Conservation (phyloP, 2,113 vertebrate species). For the Macquaria ambigua region DNA sequence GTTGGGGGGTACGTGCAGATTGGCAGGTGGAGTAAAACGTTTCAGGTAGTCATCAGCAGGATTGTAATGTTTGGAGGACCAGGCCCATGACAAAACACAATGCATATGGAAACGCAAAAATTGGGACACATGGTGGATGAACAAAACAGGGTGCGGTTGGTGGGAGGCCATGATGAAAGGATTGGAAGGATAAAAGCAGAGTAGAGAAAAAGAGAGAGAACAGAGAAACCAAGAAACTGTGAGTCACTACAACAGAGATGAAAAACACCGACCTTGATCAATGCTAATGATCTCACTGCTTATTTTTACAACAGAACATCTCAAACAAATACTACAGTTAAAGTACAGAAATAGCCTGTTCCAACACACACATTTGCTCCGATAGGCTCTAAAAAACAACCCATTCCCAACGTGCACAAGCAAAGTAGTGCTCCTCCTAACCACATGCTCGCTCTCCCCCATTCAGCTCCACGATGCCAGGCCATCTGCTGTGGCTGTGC, state of each 20-base stretch:
- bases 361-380: neutral
- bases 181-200: conserved; percentile 58
- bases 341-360: conserved; percentile 19
- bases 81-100: conserved; percentile 8
- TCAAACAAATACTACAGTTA: conserved; percentile 9
- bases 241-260: conserved; percentile 50
- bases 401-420: neutral
- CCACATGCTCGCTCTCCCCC: conserved; percentile 33
- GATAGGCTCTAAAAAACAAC: conserved; percentile 20
- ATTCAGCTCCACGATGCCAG: conserved; percentile 53
- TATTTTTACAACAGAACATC: conserved; percentile 1
- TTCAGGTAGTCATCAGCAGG: conserved; percentile 27
- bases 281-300: conserved; percentile 17
- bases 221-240: conserved; percentile 56
- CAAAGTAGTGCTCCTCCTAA: conserved; percentile 34
- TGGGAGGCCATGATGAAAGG: conserved; percentile 59
- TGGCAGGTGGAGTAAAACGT: conserved; percentile 39
- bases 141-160: conserved; percentile 56
- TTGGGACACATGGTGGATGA: conserved; percentile 23
- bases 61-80: conserved; percentile 46
- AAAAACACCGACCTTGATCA: conserved; percentile 41
- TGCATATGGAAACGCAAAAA: conserved; percentile 11
- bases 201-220: conserved; percentile 54
- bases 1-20: conserved; percentile 11
- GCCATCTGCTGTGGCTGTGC: conserved; percentile 70